Base-by-base conservation (phyloP, 1,140 invertebrate species). In the Pogonus chalceus region DNA sequence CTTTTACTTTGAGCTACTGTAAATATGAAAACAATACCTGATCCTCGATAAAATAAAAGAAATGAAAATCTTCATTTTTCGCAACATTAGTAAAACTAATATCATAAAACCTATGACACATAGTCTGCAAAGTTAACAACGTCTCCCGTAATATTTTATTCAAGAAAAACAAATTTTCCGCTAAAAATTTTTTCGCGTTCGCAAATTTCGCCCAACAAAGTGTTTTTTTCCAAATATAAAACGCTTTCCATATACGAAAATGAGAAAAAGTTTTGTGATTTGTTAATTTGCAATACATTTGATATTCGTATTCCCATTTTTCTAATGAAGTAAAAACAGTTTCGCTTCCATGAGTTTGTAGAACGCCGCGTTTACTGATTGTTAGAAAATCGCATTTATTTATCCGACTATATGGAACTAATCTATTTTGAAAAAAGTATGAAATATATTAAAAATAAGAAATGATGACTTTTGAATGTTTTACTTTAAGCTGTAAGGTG, bases 201-300 rank as follows among this genome's bases (percentile, higher is more conserved):
- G 65, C 73, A 46, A 83, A 78, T 67, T 89, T 91, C 31, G 77
- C 76, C 57, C 77, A 81, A 21, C 79, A 70, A 16, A 91, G 78
- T n/a, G 80, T 82, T 62, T 87, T 87, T 35, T 78, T 73, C 89
- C 89, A 92, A 0, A 85, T 76, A 60, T 82, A 85, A 66, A 91
- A 90, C 0, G 84, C 80, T 69, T 90, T 91, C 88, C 88, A 91
- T 49, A 81, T 77, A 10, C 84, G 77, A 65, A 85, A 91, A 20
- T 80, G 66, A 18, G 73, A 70, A 67, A 92, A 91, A 20, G 81
- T 79, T 55, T 78, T 82, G 37, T 90, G 85, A 79, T 86, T 72
- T 35, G 79, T 79, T 2, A 88, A 67, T 60, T 80, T 74, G 20
- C 80, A 72, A 60, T 84, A 87, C 61, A 78, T 77, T 12, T 76